A percentile compares a stretch with the other conserved stretches of the same genome.
These are phyloP conservation scores for Aselliscus stoliczkanus DNA, from an alignment of 2,797 vertebrate genomes.

Conservation along the genomic window DNA sequence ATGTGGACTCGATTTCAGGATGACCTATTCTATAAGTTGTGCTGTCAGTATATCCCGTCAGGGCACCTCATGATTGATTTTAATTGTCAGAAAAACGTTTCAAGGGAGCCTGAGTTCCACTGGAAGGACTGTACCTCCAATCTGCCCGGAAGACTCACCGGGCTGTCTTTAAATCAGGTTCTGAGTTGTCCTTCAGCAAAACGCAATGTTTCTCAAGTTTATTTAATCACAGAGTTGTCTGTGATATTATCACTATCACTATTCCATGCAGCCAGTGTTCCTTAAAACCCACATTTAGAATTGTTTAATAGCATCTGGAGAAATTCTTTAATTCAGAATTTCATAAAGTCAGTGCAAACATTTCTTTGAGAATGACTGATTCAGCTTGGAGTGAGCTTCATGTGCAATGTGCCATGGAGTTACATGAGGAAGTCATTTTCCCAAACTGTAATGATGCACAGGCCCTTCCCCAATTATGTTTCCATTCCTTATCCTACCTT, in stretches of 20 bases:
- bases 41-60: neutral
- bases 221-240: neutral
- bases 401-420: neutral
- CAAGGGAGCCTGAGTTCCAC: neutral
- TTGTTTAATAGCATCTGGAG: neutral
- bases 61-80: neutral
- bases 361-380: neutral
- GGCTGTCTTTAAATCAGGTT: neutral
- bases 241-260: neutral
- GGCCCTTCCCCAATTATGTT: neutral
- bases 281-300: neutral
- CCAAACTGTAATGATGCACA: neutral
- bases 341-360: neutral
- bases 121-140: neutral
- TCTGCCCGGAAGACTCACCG: neutral
- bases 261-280: neutral
- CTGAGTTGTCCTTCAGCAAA: neutral
- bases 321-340: neutral
- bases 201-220: neutral
- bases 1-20: neutral
- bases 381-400: neutral
- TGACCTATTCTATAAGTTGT: neutral
- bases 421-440: neutral
- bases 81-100: neutral
- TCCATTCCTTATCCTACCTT: neutral